A percentile compares a stretch with the other conserved stretches of the same genome.
phyloP scores from a whole-genome alignment of 2,797 vertebrate genomes.

The Babyrousa celebensis region DNA sequence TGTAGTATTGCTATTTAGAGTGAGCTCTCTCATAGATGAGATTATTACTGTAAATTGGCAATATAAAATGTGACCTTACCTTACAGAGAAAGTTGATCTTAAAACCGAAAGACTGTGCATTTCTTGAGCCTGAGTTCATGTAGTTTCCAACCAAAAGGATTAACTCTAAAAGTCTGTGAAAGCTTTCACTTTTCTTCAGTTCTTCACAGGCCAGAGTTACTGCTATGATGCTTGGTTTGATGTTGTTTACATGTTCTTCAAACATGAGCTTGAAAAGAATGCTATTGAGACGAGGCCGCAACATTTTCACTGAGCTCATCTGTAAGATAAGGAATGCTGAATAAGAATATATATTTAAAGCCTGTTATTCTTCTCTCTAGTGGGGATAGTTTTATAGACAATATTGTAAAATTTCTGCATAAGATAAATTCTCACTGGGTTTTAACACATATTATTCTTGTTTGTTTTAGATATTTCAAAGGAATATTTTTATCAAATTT shows the following conservation, averaged over 20 bases:
- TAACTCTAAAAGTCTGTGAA: conserved; percentile 95
- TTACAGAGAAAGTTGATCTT: conserved; percentile 98
- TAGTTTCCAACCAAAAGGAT: conserved; percentile 97
- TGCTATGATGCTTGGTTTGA: conserved; percentile 97
- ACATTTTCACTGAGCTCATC: conserved; percentile 99
- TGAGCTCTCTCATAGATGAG: not conserved
- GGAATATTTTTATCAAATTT: not conserved
- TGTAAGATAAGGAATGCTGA: conserved; percentile 83
- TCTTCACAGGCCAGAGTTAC: conserved; percentile 98
- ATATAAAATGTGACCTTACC: conserved; percentile 91
- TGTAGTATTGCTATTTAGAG: not conserved
- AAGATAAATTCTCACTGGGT: not conserved
- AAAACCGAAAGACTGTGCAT: conserved; percentile 98
- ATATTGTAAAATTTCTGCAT: conserved; percentile 39
- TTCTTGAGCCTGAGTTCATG: conserved; percentile 99
- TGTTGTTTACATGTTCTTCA: conserved; percentile 98
- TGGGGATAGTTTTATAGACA: conserved; percentile 59
- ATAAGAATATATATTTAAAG: not conserved
- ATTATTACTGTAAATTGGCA: not conserved
- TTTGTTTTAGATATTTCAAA: conserved; percentile 20
- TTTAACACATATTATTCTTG: conserved; percentile 41
- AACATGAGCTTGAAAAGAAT: conserved; percentile 98
- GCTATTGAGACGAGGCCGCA: conserved; percentile 95
- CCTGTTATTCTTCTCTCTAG: not conserved
- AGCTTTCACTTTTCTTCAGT: conserved; percentile 97